Evolutionary conservation across 1,140 invertebrate genomes (phyloP), one percentile per base, ranked within the genome.

Genomic region (Drosophila cardini): DNA sequence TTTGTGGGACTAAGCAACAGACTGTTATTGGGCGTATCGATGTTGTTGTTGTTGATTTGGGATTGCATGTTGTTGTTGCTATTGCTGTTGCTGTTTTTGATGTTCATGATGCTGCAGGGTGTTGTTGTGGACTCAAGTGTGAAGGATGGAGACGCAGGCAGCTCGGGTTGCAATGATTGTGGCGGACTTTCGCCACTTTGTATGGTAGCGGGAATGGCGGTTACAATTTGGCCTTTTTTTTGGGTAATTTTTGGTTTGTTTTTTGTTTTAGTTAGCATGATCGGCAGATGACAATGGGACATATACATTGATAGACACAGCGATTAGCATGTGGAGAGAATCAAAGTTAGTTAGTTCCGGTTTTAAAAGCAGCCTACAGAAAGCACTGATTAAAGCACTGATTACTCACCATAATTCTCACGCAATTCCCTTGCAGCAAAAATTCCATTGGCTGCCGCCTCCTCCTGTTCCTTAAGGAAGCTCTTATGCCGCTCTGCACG

Each of bases 391-490:
- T 11, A 9, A 2, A 16, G 13, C 4, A 13, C 58, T n/a, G 4
- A 10, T 4, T 36, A 81, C 91, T 87, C 67, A 92, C 91, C 91
- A 13, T 83, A 72, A 91, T 93, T 93, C 78, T 94, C 93, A 46
- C 94, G 92, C 55, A 92, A 92, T 87, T 92, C 93, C 62, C 91
- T 90, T 75, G 64, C 93, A 73, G 77, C 93, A 90, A 92, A 93
- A 81, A 93, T 93, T 81, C 90, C 90, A 71, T 93, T 94, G 69
- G 94, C 94, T 4, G 87, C 90, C 50, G 93, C 94, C 92, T 95
- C 95, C 91, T 95, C 96, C 86, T 97, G 96, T 86, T 97, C 96
- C 89, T 95, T 95, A 77, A 97, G 95, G 91, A 97, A 96, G 80
- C 95, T 95, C 69, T 95, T 94, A 90, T 98, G 96, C 76, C 96